A percentile compares a stretch with the other conserved stretches of the same genome.
phyloP scores from a whole-genome alignment of 2,797 vertebrate genomes.

The Trachurus trachurus region DNA sequence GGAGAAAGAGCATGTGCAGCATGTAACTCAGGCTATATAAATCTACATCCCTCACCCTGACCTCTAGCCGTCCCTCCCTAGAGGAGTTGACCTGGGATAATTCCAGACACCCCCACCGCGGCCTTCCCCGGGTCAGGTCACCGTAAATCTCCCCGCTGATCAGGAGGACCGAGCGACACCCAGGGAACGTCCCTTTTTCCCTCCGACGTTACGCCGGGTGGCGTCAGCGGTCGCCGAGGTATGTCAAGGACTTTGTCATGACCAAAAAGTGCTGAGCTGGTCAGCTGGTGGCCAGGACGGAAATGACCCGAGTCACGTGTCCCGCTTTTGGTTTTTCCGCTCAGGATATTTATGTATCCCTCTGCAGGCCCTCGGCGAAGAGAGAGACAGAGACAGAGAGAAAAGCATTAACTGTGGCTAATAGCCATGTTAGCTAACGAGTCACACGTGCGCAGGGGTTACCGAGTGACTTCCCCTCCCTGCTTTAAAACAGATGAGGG shows the following conservation, averaged over 20 bases:
- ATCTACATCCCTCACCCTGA: constrained; percentile 74
- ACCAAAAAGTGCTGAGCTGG: constrained; percentile 60
- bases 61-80: constrained; percentile 55
- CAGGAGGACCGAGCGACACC: constrained; percentile 58
- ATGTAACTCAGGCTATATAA: constrained; percentile 63
- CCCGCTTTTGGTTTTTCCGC: constrained; percentile 45
- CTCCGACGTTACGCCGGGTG: neutral
- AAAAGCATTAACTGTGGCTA: constrained; percentile 65
- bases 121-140: constrained; percentile 69
- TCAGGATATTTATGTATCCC: constrained; percentile 59
- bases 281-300: constrained; percentile 48
- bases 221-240: constrained; percentile 39
- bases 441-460: constrained; percentile 68
- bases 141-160: constrained; percentile 79
- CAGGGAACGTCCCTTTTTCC: constrained; percentile 35
- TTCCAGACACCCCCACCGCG: constrained; percentile 61
- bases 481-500: constrained; percentile 68
- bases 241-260: constrained; percentile 61
- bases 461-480: constrained; percentile 57
- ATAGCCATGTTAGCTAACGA: constrained; percentile 74
- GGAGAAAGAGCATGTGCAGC: constrained; percentile 80
- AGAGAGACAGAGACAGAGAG: constrained; percentile 9
- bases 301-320: constrained; percentile 44
- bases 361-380: constrained; percentile 26
- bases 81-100: constrained; percentile 66